Conservation (phyloP, 2,113 vertebrate genomes). For the Brachypteracias leptosomus region DNA sequence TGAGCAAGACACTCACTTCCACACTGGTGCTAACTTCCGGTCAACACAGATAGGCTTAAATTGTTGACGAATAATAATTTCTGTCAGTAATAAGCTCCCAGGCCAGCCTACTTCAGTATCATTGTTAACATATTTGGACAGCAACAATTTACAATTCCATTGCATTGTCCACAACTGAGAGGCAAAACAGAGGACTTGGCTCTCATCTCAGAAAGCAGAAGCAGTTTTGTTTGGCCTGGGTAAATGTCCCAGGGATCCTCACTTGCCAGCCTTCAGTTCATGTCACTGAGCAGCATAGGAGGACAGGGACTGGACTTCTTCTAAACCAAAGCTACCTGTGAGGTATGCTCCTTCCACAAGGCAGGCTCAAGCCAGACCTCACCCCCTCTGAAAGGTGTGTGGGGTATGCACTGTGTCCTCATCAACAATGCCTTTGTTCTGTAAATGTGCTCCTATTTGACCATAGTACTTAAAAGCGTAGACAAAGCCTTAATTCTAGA, state of each 20-base stretch:
- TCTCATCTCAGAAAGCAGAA: background rate
- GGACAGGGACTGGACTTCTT: background rate
- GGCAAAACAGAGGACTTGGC: fast-evolving
- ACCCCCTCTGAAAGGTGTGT: background rate
- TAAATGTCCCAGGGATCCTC: background rate
- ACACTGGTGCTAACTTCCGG: background rate
- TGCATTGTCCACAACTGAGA: background rate
- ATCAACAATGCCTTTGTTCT: background rate
- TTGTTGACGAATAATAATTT: background rate
- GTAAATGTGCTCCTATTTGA: background rate
- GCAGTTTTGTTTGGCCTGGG: background rate
- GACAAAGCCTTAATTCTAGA: background rate
- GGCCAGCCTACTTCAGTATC: background rate
- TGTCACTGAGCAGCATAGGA: fast-evolving
- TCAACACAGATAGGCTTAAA: background rate
- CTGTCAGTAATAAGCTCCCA: background rate
- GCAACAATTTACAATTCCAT: background rate
- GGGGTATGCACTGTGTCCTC: background rate
- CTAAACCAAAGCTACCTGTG: fast-evolving
- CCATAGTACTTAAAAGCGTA: background rate
- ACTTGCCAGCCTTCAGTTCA: background rate
- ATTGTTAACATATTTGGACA: background rate
- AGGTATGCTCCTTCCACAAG: background rate
- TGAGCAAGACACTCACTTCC: background rate
- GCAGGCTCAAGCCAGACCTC: background rate